A percentile compares a stretch with the other conserved stretches of the same genome.
Conservation (phyloP, 2,113 vertebrate species). For the Talpa occidentalis region DNA sequence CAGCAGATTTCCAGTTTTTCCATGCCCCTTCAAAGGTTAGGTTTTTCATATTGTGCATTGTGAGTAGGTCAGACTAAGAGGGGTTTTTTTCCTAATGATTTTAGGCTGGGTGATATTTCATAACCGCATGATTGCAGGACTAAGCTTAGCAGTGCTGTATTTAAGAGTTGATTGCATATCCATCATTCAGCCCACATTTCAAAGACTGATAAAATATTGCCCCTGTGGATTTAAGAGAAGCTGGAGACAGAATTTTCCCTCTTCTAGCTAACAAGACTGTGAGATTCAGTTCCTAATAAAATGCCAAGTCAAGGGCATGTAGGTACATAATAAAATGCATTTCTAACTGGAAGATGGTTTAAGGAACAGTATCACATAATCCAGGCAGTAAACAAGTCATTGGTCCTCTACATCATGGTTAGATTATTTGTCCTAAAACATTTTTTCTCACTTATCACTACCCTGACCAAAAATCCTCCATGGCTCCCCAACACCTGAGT, state of each 20-base stretch:
- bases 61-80: not conserved
- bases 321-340: not conserved
- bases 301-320: too few relatives aligned
- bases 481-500: not conserved
- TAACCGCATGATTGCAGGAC: constrained; percentile 55
- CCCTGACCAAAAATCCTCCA: not conserved
- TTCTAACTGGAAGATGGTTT: not conserved
- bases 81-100: not conserved
- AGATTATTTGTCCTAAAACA: not conserved
- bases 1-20: constrained; percentile 51
- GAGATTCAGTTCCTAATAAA: not conserved
- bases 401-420: not conserved
- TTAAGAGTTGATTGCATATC: constrained; percentile 13
- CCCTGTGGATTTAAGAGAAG: constrained; percentile 2
- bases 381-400: not conserved
- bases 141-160: constrained; percentile 16
- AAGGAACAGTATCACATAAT: not conserved
- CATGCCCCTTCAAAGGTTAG: constrained; percentile 36
- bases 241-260: not conserved
- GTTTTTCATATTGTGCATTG: not conserved
- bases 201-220: constrained; percentile 15
- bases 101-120: constrained; percentile 66
- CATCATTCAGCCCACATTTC: constrained; percentile 39
- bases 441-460: not conserved
- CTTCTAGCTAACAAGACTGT: not conserved